These are phyloP conservation scores for Xyrauchen texanus DNA, from an alignment of 2,113 vertebrate genomes.

Conservation along the genomic window DNA sequence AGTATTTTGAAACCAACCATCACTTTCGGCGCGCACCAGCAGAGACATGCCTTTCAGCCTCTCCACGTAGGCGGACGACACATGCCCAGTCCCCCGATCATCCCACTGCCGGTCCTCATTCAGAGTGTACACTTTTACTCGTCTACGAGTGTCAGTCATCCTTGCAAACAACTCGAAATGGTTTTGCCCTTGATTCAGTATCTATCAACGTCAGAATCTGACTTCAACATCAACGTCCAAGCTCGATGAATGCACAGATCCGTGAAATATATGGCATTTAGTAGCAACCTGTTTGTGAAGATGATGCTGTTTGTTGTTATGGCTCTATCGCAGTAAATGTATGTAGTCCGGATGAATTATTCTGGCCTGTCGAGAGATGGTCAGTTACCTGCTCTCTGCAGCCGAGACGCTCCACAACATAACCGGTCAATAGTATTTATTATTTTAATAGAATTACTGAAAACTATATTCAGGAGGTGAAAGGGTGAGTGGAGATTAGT, in stretches of 20 bases:
- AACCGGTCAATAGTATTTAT: neutral
- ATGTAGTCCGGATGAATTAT: too few relatives aligned
- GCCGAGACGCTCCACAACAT: constrained; percentile 45
- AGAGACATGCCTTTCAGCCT: constrained; percentile 96
- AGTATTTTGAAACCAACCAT: constrained; percentile 79
- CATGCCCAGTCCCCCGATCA: constrained; percentile 96
- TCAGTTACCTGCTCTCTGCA: constrained; percentile 29
- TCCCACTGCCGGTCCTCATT: constrained; percentile 99
- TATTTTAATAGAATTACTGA: neutral
- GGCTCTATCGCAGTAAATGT: neutral
- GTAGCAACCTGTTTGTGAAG: constrained; percentile 41
- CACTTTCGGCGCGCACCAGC: constrained; percentile 95
- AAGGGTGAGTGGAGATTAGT: neutral
- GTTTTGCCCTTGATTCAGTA: constrained; percentile 43
- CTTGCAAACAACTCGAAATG: constrained; percentile 69
- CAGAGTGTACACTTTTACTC: constrained; percentile 98
- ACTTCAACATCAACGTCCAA: neutral
- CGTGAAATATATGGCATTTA: constrained; percentile 6
- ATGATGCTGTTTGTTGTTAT: constrained; percentile 17
- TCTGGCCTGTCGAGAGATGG: constrained; percentile 26
- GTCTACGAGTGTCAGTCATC: constrained; percentile 97
- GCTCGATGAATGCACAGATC: neutral
- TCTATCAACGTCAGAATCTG: neutral
- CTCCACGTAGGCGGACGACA: constrained; percentile 97
- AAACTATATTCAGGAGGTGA: neutral